A percentile compares a stretch with the other conserved stretches of the same genome.
phyloP scores from a whole-genome alignment of 2,113 vertebrate species.

The Ammodytes marinus region DNA sequence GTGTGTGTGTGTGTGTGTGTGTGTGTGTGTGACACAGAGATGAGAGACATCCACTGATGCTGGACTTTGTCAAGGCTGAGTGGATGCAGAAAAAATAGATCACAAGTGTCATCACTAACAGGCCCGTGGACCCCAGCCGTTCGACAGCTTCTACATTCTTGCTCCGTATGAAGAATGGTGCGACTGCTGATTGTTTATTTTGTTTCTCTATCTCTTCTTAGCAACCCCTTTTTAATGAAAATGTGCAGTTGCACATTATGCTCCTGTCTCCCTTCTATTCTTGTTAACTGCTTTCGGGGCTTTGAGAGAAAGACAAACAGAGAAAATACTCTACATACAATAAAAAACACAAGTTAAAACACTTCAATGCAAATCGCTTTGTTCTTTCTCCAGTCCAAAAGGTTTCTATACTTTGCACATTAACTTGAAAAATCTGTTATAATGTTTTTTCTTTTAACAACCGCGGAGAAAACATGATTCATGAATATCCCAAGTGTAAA shows the following conservation, averaged over 20 bases:
- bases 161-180: constrained; percentile 66
- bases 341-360: background rate
- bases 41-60: constrained; percentile 48
- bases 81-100: constrained; percentile 77
- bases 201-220: constrained; percentile 80
- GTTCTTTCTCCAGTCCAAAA: constrained; percentile 28
- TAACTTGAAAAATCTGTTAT: constrained; percentile 31
- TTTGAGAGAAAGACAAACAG: constrained; percentile 73
- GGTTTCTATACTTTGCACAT: constrained; percentile 10
- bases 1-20: constrained; percentile 42
- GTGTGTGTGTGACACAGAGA: constrained; percentile 12
- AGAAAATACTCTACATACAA: constrained; percentile 58
- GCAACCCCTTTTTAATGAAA: constrained; percentile 76
- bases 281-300: constrained; percentile 58
- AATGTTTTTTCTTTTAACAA: constrained; percentile 20
- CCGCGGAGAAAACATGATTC: constrained; percentile 51
- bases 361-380: constrained; percentile 1
- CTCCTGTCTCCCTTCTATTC: constrained; percentile 52
- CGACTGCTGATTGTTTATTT: constrained; percentile 79
- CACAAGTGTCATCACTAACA: constrained; percentile 74
- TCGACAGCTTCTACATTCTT: constrained; percentile 77
- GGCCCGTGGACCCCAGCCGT: constrained; percentile 55
- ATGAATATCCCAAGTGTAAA: constrained; percentile 58
- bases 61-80: constrained; percentile 77
- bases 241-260: constrained; percentile 70